These are phyloP conservation scores for Sebastes trivittatus DNA, from an alignment of 2,797 vertebrate genomes.

Conservation along the genomic window DNA sequence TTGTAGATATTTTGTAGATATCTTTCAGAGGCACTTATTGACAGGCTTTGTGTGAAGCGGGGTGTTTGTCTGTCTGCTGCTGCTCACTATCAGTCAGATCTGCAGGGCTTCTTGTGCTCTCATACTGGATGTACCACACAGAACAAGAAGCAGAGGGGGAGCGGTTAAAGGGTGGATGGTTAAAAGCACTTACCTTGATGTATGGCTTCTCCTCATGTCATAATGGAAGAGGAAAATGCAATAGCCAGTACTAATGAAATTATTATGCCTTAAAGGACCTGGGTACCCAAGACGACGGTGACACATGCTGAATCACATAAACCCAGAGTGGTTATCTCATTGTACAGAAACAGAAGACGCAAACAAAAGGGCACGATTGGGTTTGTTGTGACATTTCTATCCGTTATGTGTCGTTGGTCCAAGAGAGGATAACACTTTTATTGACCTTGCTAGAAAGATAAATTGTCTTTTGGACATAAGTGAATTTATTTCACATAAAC, in stretches of 20 bases:
- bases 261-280: conserved; percentile 65
- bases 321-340: conserved; percentile 51
- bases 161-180: conserved; percentile 50
- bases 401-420: conserved; percentile 18
- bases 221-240: conserved; percentile 68
- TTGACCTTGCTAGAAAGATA: conserved; percentile 39
- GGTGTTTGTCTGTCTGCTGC: conserved; percentile 25
- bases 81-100: conserved; percentile 39
- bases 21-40: conserved; percentile 50
- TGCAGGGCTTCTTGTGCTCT: conserved; percentile 51
- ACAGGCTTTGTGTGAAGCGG: conserved; percentile 34
- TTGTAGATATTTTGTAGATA: conserved; percentile 31
- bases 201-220: conserved; percentile 64
- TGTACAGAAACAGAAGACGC: conserved; percentile 41
- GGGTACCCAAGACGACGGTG: conserved; percentile 45
- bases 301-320: conserved; percentile 64
- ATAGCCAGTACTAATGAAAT: conserved; percentile 73
- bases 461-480: conserved; percentile 22
- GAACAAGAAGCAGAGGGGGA: conserved; percentile 18
- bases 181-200: conserved; percentile 77
- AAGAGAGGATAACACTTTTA: conserved; percentile 25
- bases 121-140: conserved; percentile 29
- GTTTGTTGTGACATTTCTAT: conserved; percentile 50
- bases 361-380: conserved; percentile 32
- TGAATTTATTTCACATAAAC: conserved; percentile 14